Base-by-base conservation (phyloP, 2,888 invertebrate species). In the Horisme vitalbata region DNA sequence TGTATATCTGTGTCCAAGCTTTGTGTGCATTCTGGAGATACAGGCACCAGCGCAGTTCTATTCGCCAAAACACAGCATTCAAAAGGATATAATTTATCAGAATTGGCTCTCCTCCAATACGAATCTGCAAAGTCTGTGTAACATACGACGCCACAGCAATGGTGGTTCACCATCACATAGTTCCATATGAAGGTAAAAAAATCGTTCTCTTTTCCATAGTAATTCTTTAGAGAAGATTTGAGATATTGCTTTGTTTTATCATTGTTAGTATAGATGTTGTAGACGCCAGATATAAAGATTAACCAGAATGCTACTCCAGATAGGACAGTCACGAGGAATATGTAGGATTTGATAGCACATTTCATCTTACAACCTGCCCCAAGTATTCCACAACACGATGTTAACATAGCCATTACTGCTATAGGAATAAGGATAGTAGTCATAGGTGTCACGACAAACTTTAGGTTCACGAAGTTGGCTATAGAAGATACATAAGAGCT, bases 381-480 rank as follows among this genome's bases (percentile, higher is more conserved):
- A 1, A 87, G 53, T 0, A 88, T 68, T 0, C 89, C 89, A 45
- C 86, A 89, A 37, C 85, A 85, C 0, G 88, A 83, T 0, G 86
- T 84, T 31, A 83, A 35, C 70, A 84, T 80, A 0, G 77, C 67
- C 0, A 85, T 11, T 0, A 65, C 24, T 0, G 79, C 63, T 23
- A 86, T 41, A 0, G 80, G 76, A 20, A 83, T 75, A 0, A 88
- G 52, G 5, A 88, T 58, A 1, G 79, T 57, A 0, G 82, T 80
- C 37, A 89, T 48, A 0, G 87, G 84, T 0, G 79, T 83, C 0
- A 77, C 31, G 79, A 85, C 80, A 1, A 89, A 48, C 10, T 72
- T 81, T 8, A 88, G 52, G 32, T 77, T 85, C 9, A 87, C 72
- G 38, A 86, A 80, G 34, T 74, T 64, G 0, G 86, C 84, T 30